Evolutionary conservation across 2,113 vertebrate genomes (phyloP), one percentile per base, ranked within the genome.

Genomic region (Labeo rohita): DNA sequence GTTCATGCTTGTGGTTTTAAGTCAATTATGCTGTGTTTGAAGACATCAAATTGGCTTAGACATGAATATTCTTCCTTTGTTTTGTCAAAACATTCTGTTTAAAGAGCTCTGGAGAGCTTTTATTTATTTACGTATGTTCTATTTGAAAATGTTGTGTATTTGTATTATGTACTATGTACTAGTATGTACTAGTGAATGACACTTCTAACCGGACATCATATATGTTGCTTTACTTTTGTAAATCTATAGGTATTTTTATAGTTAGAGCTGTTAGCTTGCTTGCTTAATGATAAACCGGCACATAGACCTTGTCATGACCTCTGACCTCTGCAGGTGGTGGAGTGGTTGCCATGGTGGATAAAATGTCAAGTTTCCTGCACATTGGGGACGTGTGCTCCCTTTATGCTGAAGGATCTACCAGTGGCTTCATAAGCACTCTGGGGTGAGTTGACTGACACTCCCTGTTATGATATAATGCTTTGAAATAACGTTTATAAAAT

Each of bases 291-390:
- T 72, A 83, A 70, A 70, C 45, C 45, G 70, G 63, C 63, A 36
- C 47, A 52, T 43, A 65, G 6, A 76, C 49, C 45, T 6, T 6
- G 34, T 12, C 36, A 56, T 77, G 23, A 36, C 56, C 43, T 43
- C 36, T 87, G 61, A 56, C 87, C 39, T 87, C 92, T 94, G 89
- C 86, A 91, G 85, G 43, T 94, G 94, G 92, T 91, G 91, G 91
- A 90, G 85, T 85, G 36, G 85, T 66, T 88, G 95, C 93, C 95
- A 99, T 99, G 98, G 98, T 95, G 86, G 98, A 99, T 91, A 99
- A 99, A 95, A 98, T 99, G 97, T 98, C 98, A 87, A 99, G 98
- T 92, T 99, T 99, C 92, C 93, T 99, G 52, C 98, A 99, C 93
- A 95, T 98, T 73, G 98, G 98, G 92, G 98, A 99, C 93, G 98